Percentiles rank a stretch among this genome's conserved stretches.
These are phyloP conservation scores for Panurus biarmicus DNA, from an alignment of 2,113 vertebrate species.

Conservation along the genomic window DNA sequence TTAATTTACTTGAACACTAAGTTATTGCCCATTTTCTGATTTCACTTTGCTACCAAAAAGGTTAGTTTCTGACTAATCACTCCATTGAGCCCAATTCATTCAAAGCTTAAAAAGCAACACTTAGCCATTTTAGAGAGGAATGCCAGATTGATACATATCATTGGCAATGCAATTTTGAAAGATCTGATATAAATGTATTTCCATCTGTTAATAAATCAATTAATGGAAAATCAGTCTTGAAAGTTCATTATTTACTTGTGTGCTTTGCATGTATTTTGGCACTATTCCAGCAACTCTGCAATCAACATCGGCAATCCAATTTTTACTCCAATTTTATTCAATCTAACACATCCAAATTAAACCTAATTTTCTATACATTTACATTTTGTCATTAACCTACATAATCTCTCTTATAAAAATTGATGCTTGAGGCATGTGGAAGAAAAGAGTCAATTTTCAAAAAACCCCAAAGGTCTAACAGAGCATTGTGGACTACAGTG, in stretches of 20 bases:
- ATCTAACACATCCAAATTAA: neutral
- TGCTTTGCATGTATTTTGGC: neutral
- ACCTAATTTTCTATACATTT: neutral
- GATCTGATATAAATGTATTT: constrained; percentile 11
- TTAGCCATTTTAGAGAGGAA: constrained; percentile 57
- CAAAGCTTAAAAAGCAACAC: constrained; percentile 37
- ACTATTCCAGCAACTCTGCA: neutral
- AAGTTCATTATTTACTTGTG: constrained; percentile 6
- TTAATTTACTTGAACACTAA: constrained; percentile 55
- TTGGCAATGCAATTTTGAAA: neutral
- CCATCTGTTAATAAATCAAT: constrained; percentile 52
- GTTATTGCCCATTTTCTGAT: constrained; percentile 62
- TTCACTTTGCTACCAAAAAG: constrained; percentile 59
- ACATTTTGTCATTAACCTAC: neutral
- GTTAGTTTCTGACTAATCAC: constrained; percentile 62
- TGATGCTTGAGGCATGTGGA: neutral
- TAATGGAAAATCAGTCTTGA: constrained; percentile 44
- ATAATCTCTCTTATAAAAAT: neutral
- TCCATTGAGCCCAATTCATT: constrained; percentile 58
- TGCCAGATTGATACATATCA: constrained; percentile 23
- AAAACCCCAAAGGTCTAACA: neutral
- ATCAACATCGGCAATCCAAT: neutral
- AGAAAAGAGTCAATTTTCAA: neutral
- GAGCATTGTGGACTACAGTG: neutral
- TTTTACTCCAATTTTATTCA: neutral